These are phyloP conservation scores for Drosophila emarginata DNA, from an alignment of 2,888 invertebrate genomes.

Conservation along the genomic window DNA sequence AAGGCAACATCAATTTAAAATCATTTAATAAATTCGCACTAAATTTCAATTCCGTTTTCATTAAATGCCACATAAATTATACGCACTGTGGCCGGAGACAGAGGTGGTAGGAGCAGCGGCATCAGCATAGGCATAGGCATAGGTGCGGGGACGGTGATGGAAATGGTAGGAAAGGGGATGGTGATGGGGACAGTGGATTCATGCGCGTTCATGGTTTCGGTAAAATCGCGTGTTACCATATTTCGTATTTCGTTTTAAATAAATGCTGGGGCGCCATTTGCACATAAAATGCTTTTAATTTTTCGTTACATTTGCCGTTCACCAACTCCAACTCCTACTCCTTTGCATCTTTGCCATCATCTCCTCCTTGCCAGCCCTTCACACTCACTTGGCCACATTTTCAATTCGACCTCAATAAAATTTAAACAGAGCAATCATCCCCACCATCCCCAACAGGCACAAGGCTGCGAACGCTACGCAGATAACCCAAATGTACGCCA, in stretches of 20 bases:
- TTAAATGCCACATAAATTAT: constrained; percentile 79
- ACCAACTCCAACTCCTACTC: constrained; percentile 23
- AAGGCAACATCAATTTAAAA: constrained; percentile 68
- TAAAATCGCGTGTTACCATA: constrained; percentile 74
- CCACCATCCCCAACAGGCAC: constrained; percentile 13
- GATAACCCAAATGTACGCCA: constrained; percentile 22
- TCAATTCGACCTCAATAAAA: constrained; percentile 75
- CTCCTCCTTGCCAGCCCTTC: constrained; percentile 2
- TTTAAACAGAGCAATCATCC: constrained; percentile 53
- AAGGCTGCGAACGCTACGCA: constrained; percentile 5
- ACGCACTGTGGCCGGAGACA: constrained; percentile 50
- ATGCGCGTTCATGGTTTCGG: constrained; percentile 16
- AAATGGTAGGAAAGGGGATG: neutral
- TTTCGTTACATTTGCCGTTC: constrained; percentile 66
- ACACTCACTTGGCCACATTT: constrained; percentile 63
- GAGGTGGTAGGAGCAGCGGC: constrained; percentile 22
- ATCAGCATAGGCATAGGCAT: neutral
- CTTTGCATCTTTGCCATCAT: constrained; percentile 39
- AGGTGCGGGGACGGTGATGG: neutral
- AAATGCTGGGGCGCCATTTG: constrained; percentile 62
- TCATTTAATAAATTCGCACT: constrained; percentile 78
- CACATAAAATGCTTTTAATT: constrained; percentile 75
- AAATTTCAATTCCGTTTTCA: constrained; percentile 78
- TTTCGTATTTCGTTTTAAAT: constrained; percentile 73
- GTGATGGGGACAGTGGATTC: neutral